Conservation (phyloP, 2,888 invertebrate genomes). For the Cerastis leucographa region DNA sequence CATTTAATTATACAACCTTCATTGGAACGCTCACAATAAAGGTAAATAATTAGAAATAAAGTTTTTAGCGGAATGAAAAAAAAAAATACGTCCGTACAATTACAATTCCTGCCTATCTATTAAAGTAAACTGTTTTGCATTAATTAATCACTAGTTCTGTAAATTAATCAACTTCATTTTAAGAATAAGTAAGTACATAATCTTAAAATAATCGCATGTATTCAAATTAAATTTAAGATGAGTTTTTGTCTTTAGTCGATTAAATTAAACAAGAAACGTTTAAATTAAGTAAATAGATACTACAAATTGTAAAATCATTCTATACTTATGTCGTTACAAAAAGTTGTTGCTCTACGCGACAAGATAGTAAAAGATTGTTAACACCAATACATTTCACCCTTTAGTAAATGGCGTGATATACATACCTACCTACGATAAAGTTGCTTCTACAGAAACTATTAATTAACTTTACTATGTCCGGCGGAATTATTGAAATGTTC, state of each 20-base stretch:
- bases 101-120: background rate
- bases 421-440: slow-evolving; percentile 24
- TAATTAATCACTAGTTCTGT: background rate
- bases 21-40: no score
- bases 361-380: slow-evolving; percentile 33
- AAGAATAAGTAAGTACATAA: background rate
- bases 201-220: background rate
- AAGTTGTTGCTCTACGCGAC: background rate
- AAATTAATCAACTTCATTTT: background rate
- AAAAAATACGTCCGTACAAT: background rate
- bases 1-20: background rate
- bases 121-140: background rate
- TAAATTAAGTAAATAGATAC: background rate
- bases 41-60: background rate
- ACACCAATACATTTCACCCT: slow-evolving; percentile 28
- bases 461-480: slow-evolving; percentile 70
- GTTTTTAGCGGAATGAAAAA: background rate
- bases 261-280: slow-evolving; percentile 14
- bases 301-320: slow-evolving; percentile 5
- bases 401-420: slow-evolving; percentile 33
- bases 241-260: background rate
- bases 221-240: background rate
- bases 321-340: slow-evolving; percentile 5
- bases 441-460: slow-evolving; percentile 61
- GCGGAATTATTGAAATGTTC: slow-evolving; percentile 76